phyloP scores from a whole-genome alignment of 2,888 invertebrate species.

The Matsumyia berberina region DNA sequence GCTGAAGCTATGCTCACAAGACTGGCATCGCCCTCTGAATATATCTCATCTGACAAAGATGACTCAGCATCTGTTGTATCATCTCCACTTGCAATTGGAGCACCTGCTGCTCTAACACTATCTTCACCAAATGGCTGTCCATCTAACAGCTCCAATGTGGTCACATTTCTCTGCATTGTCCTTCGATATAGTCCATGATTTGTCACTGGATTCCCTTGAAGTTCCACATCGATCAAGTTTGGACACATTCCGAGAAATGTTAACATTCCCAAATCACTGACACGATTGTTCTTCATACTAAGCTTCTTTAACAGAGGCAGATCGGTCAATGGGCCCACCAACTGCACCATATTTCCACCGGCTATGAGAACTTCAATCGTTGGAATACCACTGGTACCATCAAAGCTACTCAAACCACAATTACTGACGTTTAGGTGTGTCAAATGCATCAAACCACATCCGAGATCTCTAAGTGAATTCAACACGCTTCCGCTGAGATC shows the following conservation, averaged over 20 bases:
- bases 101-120: neutral
- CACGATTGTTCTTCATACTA: slow-evolving; percentile 83
- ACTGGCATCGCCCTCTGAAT: slow-evolving; percentile 44
- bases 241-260: slow-evolving; percentile 84
- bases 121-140: slow-evolving; percentile 78
- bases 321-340: slow-evolving; percentile 87
- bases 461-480: slow-evolving; percentile 88
- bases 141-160: slow-evolving; percentile 84
- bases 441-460: slow-evolving; percentile 86
- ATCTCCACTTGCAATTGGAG: slow-evolving; percentile 17
- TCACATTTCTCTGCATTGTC: slow-evolving; percentile 82
- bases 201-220: slow-evolving; percentile 85
- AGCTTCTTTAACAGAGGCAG: slow-evolving; percentile 84
- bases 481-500: slow-evolving; percentile 89
- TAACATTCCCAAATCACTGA: slow-evolving; percentile 81
- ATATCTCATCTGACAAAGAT: slow-evolving; percentile 68
- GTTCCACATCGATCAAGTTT: slow-evolving; percentile 85
- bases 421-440: slow-evolving; percentile 86
- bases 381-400: slow-evolving; percentile 88
- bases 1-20: slow-evolving; percentile 65
- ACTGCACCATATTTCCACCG: slow-evolving; percentile 87
- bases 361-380: slow-evolving; percentile 87
- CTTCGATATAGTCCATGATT: slow-evolving; percentile 81
- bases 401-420: slow-evolving; percentile 88
- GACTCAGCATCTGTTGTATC: slow-evolving; percentile 63